phyloP scores from a whole-genome alignment of 2,888 invertebrate species.

The Lagria hirta region DNA sequence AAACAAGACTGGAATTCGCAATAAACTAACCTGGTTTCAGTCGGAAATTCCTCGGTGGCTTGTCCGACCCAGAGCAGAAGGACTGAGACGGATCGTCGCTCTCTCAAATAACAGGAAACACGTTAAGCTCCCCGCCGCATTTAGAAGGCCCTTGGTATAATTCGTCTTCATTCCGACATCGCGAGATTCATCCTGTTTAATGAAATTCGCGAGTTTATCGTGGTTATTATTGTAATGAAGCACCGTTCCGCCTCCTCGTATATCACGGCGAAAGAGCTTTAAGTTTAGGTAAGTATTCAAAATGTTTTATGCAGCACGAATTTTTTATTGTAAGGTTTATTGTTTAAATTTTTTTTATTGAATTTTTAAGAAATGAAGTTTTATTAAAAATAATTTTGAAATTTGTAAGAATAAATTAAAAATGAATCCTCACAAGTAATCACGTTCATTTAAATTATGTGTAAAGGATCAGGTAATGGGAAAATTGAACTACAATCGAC shows the following conservation, averaged over 20 bases:
- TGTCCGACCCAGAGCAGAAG: conserved; percentile 20
- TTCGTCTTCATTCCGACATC: conserved; percentile 30
- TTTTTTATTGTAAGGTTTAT: no score
- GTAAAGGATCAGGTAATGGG: no score
- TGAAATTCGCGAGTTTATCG: conserved; percentile 28
- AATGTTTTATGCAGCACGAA: no score
- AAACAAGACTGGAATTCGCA: conserved; percentile 32
- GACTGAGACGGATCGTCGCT: conserved; percentile 34
- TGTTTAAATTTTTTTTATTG: no score
- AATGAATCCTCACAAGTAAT: no score
- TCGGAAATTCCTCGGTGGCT: conserved; percentile 28
- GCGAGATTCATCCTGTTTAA: conserved; percentile 22
- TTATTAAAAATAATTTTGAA: no score
- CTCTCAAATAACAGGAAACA: conserved; percentile 34
- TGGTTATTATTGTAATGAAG: conserved; percentile 26
- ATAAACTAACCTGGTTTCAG: conserved; percentile 29
- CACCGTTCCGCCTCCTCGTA: conserved; percentile 13
- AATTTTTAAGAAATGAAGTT: no score
- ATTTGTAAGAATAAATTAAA: no score
- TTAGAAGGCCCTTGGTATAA: conserved; percentile 31
- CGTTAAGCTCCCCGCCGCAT: conserved; percentile 32
- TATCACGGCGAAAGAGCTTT: no score
- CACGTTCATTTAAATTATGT: no score
- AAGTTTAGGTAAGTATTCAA: no score
- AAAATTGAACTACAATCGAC: no score